Evolutionary conservation across 2,888 invertebrate genomes (phyloP), one percentile per base, ranked within the genome.

Genomic region (Pemphredon lugubris): DNA sequence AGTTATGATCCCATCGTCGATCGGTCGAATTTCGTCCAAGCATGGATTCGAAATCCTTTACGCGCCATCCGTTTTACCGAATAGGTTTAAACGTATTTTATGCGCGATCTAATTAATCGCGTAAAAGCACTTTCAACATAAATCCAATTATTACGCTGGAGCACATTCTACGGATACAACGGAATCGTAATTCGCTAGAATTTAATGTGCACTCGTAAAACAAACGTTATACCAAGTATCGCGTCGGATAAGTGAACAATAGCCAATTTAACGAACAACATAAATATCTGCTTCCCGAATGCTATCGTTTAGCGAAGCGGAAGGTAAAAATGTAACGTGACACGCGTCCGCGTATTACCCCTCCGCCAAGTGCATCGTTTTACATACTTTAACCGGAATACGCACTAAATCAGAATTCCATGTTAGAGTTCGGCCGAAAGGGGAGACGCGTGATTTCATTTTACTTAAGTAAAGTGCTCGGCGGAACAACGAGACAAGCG

Each of bases 21-120:
- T n/a, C n/a, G n/a, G n/a, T n/a, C n/a, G n/a, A n/a, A n/a, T n/a
- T n/a, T n/a, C n/a, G n/a, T n/a, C n/a, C n/a, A n/a, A n/a, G n/a
- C n/a, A n/a, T n/a, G n/a, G n/a, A n/a, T n/a, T n/a, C n/a, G n/a
- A n/a, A n/a, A n/a, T n/a, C n/a, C n/a, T n/a, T n/a, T n/a, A n/a
- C 48, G 32, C 20, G 14, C n/a, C 21, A 34, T 26, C 37, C 21
- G 14, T 18, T 50, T 64, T 45, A 16, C 34, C 44, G 51, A 67
- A 65, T 54, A 45, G 47, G n/a, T n/a, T n/a, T n/a, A n/a, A n/a
- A n/a, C n/a, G n/a, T n/a, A n/a, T n/a, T n/a, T n/a, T n/a, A n/a
- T n/a, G n/a, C n/a, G n/a, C 48, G n/a, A 13, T 54, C 55, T 55
- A 69, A 71, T 53, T 60, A 71, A 47, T 61, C 57, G 32, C 47